Conservation (phyloP, 64 coral and sea anemone species). For the Montipora capricornis region DNA sequence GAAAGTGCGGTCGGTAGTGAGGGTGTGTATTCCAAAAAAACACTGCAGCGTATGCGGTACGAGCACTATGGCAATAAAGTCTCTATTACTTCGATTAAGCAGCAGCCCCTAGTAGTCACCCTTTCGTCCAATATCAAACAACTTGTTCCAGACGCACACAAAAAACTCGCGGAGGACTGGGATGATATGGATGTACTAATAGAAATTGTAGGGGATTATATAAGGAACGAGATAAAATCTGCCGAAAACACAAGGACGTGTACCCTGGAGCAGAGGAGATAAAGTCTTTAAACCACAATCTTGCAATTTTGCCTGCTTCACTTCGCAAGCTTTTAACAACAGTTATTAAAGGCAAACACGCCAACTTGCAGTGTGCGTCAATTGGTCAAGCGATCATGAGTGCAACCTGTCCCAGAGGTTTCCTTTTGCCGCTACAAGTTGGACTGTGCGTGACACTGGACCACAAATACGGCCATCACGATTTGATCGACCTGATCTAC, state of each 20-base stretch:
- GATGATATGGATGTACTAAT: constrained; percentile 15
- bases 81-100: constrained; percentile 17
- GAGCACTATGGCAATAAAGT: constrained; percentile 45
- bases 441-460: neutral
- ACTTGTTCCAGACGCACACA: constrained; percentile 32
- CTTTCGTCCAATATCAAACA: constrained; percentile 38
- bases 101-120: constrained; percentile 42
- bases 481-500: constrained; percentile 30
- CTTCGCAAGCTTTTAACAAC: too few relatives aligned
- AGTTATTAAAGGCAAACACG: constrained; percentile 15
- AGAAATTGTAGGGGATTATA: constrained; percentile 39
- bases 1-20: too few relatives aligned
- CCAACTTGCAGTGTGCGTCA: constrained; percentile 24
- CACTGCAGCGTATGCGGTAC: neutral
- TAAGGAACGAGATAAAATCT: constrained; percentile 51
- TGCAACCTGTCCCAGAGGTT: constrained; percentile 35
- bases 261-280: too few relatives aligned
- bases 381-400: constrained; percentile 56
- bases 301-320: too few relatives aligned
- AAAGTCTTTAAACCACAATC: too few relatives aligned
- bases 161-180: neutral
- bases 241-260: neutral
- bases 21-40: neutral
- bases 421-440: constrained; percentile 39
- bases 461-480: neutral